A percentile compares a stretch with the other conserved stretches of the same genome.
These are phyloP conservation scores for Deroptyus accipitrinus DNA, from an alignment of 2,113 vertebrate genomes.

Conservation along the genomic window DNA sequence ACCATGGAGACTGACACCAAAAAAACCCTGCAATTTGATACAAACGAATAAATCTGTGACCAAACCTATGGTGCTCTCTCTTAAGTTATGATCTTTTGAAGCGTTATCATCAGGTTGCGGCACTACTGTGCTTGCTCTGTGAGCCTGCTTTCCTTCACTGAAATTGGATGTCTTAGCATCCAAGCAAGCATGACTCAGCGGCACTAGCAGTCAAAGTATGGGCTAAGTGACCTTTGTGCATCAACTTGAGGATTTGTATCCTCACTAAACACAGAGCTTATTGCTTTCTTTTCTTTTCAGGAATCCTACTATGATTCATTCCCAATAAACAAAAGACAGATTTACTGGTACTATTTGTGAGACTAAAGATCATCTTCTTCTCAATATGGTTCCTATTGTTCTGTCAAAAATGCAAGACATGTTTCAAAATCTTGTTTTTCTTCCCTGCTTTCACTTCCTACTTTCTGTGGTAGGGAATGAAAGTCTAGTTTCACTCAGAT, in stretches of 20 bases:
- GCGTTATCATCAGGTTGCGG: not conserved
- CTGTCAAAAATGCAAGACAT: not conserved
- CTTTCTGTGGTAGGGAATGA: not conserved
- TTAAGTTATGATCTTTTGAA: not conserved
- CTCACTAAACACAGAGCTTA: not conserved
- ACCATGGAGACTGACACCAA: slow-evolving; percentile 39
- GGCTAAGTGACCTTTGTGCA: not conserved
- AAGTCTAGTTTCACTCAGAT: slow-evolving; percentile 36
- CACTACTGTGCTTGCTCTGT: not conserved
- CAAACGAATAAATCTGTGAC: slow-evolving; percentile 39
- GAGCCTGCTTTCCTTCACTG: not conserved
- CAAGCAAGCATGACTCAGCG: not conserved
- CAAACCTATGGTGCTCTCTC: not conserved
- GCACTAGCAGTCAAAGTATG: not conserved
- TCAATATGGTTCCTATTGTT: not conserved
- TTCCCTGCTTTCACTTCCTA: slow-evolving; percentile 19
- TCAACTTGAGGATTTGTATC: not conserved
- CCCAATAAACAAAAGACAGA: slow-evolving; percentile 54
- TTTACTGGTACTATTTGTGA: slow-evolving; percentile 38
- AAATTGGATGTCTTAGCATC: not conserved
- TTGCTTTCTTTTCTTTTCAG: slow-evolving; percentile 52
- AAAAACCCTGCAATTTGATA: not conserved
- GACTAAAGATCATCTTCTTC: slow-evolving; percentile 30
- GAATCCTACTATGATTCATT: slow-evolving; percentile 41
- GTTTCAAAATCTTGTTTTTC: slow-evolving; percentile 56